Evolutionary conservation across 2,113 vertebrate genomes (phyloP).

Genomic region (Glaucomys volans): DNA sequence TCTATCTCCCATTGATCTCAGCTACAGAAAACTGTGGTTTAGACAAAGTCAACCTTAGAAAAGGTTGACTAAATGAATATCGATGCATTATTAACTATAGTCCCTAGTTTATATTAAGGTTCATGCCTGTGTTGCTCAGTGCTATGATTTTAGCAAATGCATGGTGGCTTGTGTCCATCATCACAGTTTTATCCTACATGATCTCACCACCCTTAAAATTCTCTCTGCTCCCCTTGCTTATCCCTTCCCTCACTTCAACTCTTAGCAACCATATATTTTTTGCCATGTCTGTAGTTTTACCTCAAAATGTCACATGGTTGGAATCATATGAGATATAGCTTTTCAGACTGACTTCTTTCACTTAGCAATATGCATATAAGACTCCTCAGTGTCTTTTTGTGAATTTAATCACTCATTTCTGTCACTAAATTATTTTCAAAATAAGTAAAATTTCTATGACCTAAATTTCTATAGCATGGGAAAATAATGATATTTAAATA

Average conservation of each 20-base stretch:
- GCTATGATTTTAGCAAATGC: background rate
- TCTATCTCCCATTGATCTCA: slow-evolving; percentile 23
- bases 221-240: background rate
- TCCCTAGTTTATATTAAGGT: background rate
- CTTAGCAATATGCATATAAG: background rate
- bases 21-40: slow-evolving; percentile 41
- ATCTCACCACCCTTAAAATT: background rate
- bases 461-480: background rate
- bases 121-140: background rate
- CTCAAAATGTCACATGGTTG: background rate
- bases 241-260: background rate
- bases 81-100: background rate
- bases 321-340: background rate
- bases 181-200: background rate
- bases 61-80: background rate
- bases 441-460: background rate
- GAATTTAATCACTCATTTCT: background rate
- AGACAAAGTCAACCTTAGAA: background rate
- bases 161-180: background rate
- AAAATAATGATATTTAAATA: background rate
- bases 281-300: background rate
- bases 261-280: background rate
- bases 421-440: background rate
- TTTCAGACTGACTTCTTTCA: background rate
- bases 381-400: background rate